Percentiles rank a stretch among this genome's conserved stretches.
These are phyloP conservation scores for Prionace glauca DNA, from an alignment of 2,797 vertebrate genomes.

Conservation along the genomic window DNA sequence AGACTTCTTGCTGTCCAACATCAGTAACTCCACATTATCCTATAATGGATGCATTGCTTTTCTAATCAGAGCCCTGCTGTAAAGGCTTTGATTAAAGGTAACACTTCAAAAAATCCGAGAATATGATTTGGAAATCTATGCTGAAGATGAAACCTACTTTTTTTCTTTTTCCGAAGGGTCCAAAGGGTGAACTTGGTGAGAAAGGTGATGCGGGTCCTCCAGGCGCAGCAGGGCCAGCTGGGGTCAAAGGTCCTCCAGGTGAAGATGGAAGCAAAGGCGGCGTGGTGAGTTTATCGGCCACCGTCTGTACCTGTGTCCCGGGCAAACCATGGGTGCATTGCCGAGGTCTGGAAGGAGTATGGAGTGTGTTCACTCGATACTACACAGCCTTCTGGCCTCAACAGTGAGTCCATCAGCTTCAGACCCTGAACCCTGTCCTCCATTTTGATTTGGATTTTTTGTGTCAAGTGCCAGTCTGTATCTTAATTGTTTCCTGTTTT, in stretches of 20 bases:
- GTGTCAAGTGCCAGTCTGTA: no score
- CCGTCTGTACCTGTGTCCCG: neutral
- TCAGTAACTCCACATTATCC: no score
- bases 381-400: no score
- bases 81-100: neutral
- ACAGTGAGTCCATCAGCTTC: no score
- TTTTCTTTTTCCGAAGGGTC: slow-evolving; percentile 56
- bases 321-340: no score
- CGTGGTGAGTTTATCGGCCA: slow-evolving; percentile 57
- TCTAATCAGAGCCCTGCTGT: no score
- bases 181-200: slow-evolving; percentile 76
- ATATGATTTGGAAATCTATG: neutral
- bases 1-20: no score
- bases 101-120: neutral
- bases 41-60: neutral
- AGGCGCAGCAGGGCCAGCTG: slow-evolving; percentile 75
- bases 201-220: slow-evolving; percentile 76
- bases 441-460: no score
- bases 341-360: neutral
- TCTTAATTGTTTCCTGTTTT: no score
- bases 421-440: no score
- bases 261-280: slow-evolving; percentile 84
- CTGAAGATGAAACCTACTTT: neutral
- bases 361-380: no score
- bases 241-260: slow-evolving; percentile 74